Conservation (phyloP, 2,888 invertebrate species). For the Tridacna crocea region DNA sequence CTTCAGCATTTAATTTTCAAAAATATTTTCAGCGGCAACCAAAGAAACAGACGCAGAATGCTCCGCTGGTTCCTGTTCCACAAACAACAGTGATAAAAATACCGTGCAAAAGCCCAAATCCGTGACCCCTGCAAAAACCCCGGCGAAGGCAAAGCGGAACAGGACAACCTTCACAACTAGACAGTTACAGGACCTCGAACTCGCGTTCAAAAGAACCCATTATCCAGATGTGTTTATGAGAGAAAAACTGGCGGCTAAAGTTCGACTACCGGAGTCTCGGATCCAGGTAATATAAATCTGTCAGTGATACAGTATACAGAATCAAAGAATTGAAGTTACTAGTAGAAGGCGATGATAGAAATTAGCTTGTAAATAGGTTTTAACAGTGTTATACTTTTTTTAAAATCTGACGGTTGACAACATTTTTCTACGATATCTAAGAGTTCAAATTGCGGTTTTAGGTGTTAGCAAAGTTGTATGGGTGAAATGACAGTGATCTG, state of each 20-base stretch:
- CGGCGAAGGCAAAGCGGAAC: conserved; percentile 59
- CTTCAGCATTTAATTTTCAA: neutral
- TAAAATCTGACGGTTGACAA: too few species aligned
- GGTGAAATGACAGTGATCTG: too few species aligned
- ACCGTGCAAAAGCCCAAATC: neutral
- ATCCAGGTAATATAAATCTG: conserved; percentile 55
- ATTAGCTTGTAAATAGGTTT: too few species aligned
- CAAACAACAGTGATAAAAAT: neutral
- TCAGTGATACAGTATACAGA: too few species aligned
- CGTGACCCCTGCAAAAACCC: neutral
- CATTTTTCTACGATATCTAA: too few species aligned
- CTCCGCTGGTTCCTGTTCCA: neutral
- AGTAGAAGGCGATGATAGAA: too few species aligned
- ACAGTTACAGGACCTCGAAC: conserved; percentile 66
- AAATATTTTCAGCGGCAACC: neutral
- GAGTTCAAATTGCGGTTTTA: too few species aligned
- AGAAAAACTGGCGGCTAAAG: conserved; percentile 62
- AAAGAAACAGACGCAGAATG: neutral
- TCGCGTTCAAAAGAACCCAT: conserved; percentile 63
- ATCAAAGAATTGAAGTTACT: too few species aligned
- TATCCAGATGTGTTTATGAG: conserved; percentile 67
- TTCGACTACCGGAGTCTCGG: conserved; percentile 63
- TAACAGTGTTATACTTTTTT: too few species aligned
- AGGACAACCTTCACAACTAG: conserved; percentile 65
- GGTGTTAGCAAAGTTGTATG: too few species aligned